Evolutionary conservation across 2,797 vertebrate genomes (phyloP).

Genomic region (Chaetophractus vellerosus): DNA sequence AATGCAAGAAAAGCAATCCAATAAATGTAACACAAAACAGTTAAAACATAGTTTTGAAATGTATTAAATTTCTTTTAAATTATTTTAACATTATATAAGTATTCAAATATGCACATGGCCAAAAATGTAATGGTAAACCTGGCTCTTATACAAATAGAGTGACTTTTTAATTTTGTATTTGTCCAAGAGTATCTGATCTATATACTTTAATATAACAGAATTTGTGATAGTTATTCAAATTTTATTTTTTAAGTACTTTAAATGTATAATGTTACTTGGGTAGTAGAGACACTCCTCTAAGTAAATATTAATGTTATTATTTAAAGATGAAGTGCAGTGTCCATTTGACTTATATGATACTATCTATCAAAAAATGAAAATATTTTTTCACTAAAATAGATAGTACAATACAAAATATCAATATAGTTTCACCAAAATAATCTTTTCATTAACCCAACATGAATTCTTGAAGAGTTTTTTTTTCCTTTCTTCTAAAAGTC

Average conservation of each 20-base stretch:
- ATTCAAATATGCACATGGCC: not conserved
- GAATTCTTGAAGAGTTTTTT: constrained; percentile 2
- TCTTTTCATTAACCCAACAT: not conserved
- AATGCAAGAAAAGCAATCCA: not conserved
- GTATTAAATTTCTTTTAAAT: not conserved
- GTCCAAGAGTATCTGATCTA: not conserved
- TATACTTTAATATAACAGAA: not conserved
- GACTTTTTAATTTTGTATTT: not conserved
- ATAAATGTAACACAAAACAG: not conserved
- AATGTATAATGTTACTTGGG: not conserved
- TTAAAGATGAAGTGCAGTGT: not conserved
- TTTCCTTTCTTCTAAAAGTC: not conserved
- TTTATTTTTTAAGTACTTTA: constrained; percentile 27
- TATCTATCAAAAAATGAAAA: not conserved
- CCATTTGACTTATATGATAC: not conserved
- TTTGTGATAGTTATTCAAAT: not conserved
- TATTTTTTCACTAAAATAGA: not conserved
- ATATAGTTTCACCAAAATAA: not conserved
- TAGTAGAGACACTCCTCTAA: not conserved
- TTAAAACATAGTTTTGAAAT: not conserved
- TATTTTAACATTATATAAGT: not conserved
- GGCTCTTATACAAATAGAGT: not conserved
- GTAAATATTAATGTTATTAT: not conserved
- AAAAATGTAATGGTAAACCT: not conserved
- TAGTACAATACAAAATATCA: not conserved